phyloP scores from a whole-genome alignment of 1,140 invertebrate genomes.

The Brachystomella parvula region DNA sequence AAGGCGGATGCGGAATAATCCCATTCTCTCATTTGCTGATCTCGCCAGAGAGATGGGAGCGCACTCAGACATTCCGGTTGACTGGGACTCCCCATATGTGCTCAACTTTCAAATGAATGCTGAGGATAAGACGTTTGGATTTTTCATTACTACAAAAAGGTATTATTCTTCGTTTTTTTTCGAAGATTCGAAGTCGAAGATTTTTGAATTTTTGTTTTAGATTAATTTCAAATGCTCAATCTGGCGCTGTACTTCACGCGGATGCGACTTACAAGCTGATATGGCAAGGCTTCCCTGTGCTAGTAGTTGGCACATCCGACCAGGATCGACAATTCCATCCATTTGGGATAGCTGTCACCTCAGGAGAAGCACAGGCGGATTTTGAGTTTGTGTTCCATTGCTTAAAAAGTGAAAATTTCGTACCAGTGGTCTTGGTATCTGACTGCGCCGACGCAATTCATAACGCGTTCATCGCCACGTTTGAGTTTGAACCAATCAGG shows the following conservation, averaged over 20 bases:
- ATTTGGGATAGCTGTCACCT: neutral
- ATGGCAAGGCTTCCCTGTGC: neutral
- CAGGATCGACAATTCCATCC: neutral
- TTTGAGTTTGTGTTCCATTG: neutral
- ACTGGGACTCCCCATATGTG: too few species aligned
- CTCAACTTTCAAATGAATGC: too few species aligned
- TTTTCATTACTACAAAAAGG: too few species aligned
- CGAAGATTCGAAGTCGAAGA: too few species aligned
- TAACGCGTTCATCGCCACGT: neutral
- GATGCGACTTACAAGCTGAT: conserved; percentile 2
- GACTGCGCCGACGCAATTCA: neutral
- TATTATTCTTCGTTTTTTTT: too few species aligned
- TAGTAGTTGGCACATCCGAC: neutral
- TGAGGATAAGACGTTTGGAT: too few species aligned
- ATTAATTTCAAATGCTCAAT: too few species aligned
- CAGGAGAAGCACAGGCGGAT: neutral
- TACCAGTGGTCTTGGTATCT: neutral
- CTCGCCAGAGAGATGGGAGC: too few species aligned
- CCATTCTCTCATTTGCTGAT: too few species aligned
- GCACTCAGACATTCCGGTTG: too few species aligned
- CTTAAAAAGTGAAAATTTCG: neutral
- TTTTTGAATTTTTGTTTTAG: too few species aligned
- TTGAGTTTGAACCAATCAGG: neutral
- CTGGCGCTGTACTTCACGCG: neutral
- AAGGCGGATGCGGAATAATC: too few species aligned